Percentiles rank a stretch among this genome's conserved stretches.
These are phyloP conservation scores for Drosophila percnosoma DNA, from an alignment of 2,888 invertebrate genomes.

Conservation along the genomic window DNA sequence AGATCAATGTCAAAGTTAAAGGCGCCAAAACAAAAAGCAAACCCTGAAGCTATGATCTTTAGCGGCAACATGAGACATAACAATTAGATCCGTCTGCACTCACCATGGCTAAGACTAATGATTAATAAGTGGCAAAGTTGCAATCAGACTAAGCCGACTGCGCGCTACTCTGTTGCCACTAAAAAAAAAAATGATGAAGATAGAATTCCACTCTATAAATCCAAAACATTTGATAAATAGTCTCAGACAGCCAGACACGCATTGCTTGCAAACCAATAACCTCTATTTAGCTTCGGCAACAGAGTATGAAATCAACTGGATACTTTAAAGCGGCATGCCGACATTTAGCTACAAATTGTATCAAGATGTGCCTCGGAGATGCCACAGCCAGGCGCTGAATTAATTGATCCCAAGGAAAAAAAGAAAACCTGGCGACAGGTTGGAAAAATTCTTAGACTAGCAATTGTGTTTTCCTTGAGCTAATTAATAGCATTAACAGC, in stretches of 20 bases:
- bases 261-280: background rate
- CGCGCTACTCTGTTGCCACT: background rate
- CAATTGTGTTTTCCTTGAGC: constrained; percentile 64
- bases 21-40: constrained; percentile 29
- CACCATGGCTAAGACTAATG: constrained; percentile 4
- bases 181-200: background rate
- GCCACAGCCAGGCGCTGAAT: constrained; percentile 47
- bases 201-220: background rate
- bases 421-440: constrained; percentile 35
- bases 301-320: constrained; percentile 9
- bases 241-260: background rate
- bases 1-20: constrained; percentile 38
- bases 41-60: constrained; percentile 13
- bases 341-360: constrained; percentile 62
- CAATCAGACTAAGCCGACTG: background rate
- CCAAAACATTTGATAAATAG: background rate
- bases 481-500: constrained; percentile 62
- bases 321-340: constrained; percentile 36
- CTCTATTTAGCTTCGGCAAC: background rate
- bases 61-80: constrained; percentile 43
- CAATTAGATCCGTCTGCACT: constrained; percentile 23
- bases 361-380: constrained; percentile 58
- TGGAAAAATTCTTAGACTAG: constrained; percentile 37
- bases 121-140: constrained; percentile 13
- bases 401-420: constrained; percentile 54